These are phyloP conservation scores for Lasioglossum zephyrum DNA, from an alignment of 2,888 invertebrate genomes.

Conservation along the genomic window DNA sequence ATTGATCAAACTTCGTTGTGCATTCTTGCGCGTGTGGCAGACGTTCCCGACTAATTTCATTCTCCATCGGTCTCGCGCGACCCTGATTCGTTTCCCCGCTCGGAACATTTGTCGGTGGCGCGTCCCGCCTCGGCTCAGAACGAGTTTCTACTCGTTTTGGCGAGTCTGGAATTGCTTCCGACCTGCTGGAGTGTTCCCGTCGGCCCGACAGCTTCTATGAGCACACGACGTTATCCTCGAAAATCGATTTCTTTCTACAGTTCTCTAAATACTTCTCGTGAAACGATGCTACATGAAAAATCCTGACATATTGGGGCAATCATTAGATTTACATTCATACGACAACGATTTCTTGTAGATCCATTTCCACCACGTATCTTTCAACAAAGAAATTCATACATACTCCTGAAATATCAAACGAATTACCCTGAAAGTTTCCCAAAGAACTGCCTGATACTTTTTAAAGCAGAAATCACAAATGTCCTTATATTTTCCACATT, in stretches of 20 bases:
- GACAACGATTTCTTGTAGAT: no score
- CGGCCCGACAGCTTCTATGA: background rate
- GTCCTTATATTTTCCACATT: no score
- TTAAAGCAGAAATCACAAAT: background rate
- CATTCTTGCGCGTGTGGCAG: conserved; percentile 19
- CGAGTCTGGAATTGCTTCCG: background rate
- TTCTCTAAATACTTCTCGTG: background rate
- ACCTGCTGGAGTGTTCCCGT: background rate
- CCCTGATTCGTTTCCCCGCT: background rate
- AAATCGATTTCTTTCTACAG: background rate
- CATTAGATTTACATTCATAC: no score
- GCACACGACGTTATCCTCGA: background rate
- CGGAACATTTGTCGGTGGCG: background rate
- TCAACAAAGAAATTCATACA: background rate
- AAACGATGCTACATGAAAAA: background rate
- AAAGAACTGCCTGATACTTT: background rate
- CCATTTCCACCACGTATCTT: background rate
- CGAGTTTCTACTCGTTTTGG: background rate
- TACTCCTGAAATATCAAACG: background rate
- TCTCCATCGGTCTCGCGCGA: background rate
- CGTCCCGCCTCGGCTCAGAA: background rate
- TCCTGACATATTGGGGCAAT: background rate
- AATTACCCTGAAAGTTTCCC: background rate
- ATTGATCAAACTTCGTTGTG: conserved; percentile 34
- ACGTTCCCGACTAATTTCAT: conserved; percentile 13